Base-by-base conservation (phyloP, 2,888 invertebrate species). In the Smittia aterrima region DNA sequence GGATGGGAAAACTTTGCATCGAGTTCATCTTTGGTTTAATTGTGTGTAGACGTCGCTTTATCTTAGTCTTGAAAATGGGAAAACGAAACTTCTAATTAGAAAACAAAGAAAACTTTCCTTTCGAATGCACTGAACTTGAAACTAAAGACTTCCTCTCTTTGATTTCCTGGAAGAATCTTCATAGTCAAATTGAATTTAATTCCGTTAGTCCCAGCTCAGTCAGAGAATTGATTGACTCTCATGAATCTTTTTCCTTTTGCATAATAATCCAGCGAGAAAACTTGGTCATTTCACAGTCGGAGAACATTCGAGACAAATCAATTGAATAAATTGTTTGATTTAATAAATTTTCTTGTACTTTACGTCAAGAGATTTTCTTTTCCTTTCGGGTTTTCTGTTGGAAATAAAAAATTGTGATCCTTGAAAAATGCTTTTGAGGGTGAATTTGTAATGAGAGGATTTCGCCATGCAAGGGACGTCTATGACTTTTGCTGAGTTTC, bases 281-380 rank as follows among this genome's bases (percentile, higher is more conserved):
- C 62, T 40, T 72, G 72, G 72, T 72, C 72, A 72, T 72, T 72
- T 72, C 58, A 64, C 38, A 62, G 62, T 62, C 38, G 54, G 47
- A 47, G 53, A 71, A n/a, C n/a, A n/a, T 71, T 32, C 53, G 53
- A 66, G 32, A 32, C 54, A 58, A 72, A 72, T 72, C 72, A 72
- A 72, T 72, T 72, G 72, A 64, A 72, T 72, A 72, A 72, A 72
- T 72, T 72, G 72, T 22, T 54, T 62, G 72, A 72, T 72, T 72
- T 64, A 72, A 72, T 72, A 72, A 72, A 62, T 72, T 72, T 72
- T 11, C 38, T 62, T 62, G 25, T 64, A 40, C 58, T 71, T 71
- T 41, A 54, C 20, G 40, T 47, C 24, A 27, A 71, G 58, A 47
- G 32, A 71, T 22, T 71, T 27, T 27, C 47, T 68, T n/a, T 2